Percentiles rank a stretch among this genome's conserved stretches.
phyloP scores from a whole-genome alignment of 64 coral and sea anemone species.

The Exaiptasia diaphana region DNA sequence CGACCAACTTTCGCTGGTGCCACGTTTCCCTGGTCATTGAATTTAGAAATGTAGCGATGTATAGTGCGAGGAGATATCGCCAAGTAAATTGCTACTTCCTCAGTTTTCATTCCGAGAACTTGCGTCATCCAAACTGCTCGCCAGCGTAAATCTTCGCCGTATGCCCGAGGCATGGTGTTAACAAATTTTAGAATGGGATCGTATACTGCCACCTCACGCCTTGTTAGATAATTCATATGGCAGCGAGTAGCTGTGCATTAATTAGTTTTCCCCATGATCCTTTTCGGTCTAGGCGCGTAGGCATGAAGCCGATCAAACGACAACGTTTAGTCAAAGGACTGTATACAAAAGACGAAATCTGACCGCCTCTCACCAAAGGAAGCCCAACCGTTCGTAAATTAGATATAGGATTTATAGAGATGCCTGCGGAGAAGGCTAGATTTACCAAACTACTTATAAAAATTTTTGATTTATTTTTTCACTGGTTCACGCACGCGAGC shows the following conservation, averaged over 20 bases:
- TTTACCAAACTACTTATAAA: no score
- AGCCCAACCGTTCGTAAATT: no score
- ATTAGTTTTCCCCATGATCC: slow-evolving; percentile 5
- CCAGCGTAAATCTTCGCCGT: slow-evolving; percentile 50
- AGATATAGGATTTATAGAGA: no score
- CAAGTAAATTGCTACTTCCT: slow-evolving; percentile 3
- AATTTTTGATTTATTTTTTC: no score
- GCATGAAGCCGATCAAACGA: background rate
- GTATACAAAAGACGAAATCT: no score
- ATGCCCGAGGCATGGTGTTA: slow-evolving; percentile 39
- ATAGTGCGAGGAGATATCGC: slow-evolving; percentile 2
- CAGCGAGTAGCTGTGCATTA: background rate
- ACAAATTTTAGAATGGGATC: background rate
- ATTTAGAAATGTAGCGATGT: slow-evolving; percentile 9
- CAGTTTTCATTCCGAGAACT: background rate
- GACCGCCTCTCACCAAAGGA: no score
- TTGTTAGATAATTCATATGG: background rate
- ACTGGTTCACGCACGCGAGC: no score
- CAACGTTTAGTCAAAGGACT: slow-evolving; percentile 17
- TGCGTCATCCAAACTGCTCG: slow-evolving; percentile 18
- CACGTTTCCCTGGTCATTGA: background rate
- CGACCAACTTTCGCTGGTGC: slow-evolving; percentile 10
- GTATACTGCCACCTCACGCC: background rate
- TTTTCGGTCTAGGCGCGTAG: slow-evolving; percentile 9
- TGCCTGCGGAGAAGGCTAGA: no score